phyloP scores from a whole-genome alignment of 1,140 invertebrate genomes.

The Heliconius hewitsoni region DNA sequence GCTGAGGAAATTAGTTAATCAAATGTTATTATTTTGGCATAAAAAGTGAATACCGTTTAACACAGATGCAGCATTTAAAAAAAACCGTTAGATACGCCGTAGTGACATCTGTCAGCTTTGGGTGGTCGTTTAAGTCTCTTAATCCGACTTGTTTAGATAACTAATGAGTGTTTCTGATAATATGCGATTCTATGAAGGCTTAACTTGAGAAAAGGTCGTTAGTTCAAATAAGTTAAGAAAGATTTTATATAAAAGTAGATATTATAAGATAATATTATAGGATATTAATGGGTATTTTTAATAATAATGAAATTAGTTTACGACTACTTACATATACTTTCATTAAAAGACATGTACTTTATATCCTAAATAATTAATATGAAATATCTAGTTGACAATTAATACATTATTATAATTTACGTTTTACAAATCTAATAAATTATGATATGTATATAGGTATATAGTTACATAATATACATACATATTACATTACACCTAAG shows the following conservation, averaged over 20 bases:
- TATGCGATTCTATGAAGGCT: slow-evolving; percentile 15
- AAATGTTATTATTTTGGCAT: slow-evolving; percentile 1
- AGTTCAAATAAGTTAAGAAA: neutral
- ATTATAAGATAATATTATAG: no score
- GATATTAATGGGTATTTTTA: neutral
- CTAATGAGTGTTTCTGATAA: slow-evolving; percentile 45
- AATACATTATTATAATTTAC: no score
- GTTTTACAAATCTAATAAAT: no score
- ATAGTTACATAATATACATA: no score
- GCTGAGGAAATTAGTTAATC: neutral
- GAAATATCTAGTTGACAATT: no score
- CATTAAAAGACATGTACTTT: no score
- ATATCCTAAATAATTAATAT: no score
- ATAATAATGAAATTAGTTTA: no score
- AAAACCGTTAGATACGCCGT: slow-evolving; percentile 44
- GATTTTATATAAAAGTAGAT: no score
- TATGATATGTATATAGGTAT: no score
- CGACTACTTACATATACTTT: no score
- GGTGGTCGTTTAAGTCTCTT: slow-evolving; percentile 54
- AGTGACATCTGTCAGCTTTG: slow-evolving; percentile 52
- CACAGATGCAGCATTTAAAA: slow-evolving; percentile 10
- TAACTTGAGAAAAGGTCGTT: slow-evolving; percentile 5
- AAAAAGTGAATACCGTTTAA: neutral
- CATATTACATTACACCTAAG: no score
- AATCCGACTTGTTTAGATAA: slow-evolving; percentile 59